Evolutionary conservation across 1,140 invertebrate genomes (phyloP), one percentile per base, ranked within the genome.

Genomic region (Conus betulinus): DNA sequence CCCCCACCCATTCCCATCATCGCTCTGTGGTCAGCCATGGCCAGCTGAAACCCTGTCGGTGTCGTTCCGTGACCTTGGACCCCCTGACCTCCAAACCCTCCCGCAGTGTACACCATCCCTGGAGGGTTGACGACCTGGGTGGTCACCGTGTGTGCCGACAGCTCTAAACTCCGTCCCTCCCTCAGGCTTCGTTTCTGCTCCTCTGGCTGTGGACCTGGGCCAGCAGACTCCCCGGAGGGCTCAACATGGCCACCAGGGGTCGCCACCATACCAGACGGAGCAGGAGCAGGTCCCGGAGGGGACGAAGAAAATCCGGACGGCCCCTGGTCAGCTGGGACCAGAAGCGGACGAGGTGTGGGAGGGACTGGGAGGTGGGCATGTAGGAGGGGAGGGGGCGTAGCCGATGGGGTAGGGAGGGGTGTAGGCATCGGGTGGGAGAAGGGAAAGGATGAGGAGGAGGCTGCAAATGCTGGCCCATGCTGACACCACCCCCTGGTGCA

Each of bases 341-440:
- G 85, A 87, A 51, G 57, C 55, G 20, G 85, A 87, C 1, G 85
- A 87, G 67, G 85, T 71, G 71, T 74, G 71, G 57, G 71, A 78
- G 52, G 52, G 85, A 78, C 20, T 87, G 85, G 67, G 85, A 55
- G 51, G 71, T 87, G 17, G 85, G 85, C 85, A 87, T 87, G 71
- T 87, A 87, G 13, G 85, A 87, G 23, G 85, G 85, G 6, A 87
- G 85, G 53, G 85, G 17, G 85, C 74, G 74, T 87, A 87, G 51
- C 85, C 85, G 3, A 87, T 20, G 20, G 85, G 85, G 74, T 79
- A 87, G 53, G 85, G 85, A 0, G 85, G 85, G 3, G 85, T 87
- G 71, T 87, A 87, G 85, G 85, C 85, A 0, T 74, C 74, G 0
- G 85, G 85, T 13, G 85, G 85, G 74, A 23, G 57, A 60, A 15